These are phyloP conservation scores for Caradrina kadenii DNA, from an alignment of 2,888 invertebrate species.

Conservation along the genomic window DNA sequence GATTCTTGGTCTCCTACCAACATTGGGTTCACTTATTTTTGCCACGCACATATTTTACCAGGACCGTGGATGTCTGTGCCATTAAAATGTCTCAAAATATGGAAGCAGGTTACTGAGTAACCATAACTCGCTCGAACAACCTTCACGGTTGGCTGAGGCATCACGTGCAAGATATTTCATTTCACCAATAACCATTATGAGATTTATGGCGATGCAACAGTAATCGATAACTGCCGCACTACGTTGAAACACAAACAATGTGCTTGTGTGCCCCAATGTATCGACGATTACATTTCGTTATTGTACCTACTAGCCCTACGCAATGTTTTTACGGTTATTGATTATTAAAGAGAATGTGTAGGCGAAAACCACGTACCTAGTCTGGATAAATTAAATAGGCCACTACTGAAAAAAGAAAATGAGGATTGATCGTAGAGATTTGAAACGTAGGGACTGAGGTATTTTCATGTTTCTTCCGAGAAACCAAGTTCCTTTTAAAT, in stretches of 20 bases:
- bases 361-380: not conserved
- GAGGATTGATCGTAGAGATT: too few relatives aligned
- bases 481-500: not conserved
- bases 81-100: not conserved
- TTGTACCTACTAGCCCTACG: slow-evolving; percentile 32
- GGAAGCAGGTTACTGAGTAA: slow-evolving; percentile 9
- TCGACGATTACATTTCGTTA: slow-evolving; percentile 44
- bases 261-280: slow-evolving; percentile 49
- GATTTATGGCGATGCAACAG: slow-evolving; percentile 74
- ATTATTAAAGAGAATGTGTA: not conserved
- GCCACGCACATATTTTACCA: not conserved
- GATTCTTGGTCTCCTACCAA: not conserved
- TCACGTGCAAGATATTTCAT: slow-evolving; percentile 73
- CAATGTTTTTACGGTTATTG: slow-evolving; percentile 8
- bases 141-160: slow-evolving; percentile 62
- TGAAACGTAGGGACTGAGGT: not conserved
- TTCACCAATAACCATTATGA: slow-evolving; percentile 75
- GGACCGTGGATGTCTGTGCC: not conserved
- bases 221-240: slow-evolving; percentile 70
- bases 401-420: too few relatives aligned
- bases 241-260: slow-evolving; percentile 55
- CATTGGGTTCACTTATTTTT: not conserved
- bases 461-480: slow-evolving; percentile 17
- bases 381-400: not conserved
- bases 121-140: slow-evolving; percentile 49